Evolutionary conservation across 2,797 vertebrate genomes (phyloP).

Genomic region (Gymnodraco acuticeps): DNA sequence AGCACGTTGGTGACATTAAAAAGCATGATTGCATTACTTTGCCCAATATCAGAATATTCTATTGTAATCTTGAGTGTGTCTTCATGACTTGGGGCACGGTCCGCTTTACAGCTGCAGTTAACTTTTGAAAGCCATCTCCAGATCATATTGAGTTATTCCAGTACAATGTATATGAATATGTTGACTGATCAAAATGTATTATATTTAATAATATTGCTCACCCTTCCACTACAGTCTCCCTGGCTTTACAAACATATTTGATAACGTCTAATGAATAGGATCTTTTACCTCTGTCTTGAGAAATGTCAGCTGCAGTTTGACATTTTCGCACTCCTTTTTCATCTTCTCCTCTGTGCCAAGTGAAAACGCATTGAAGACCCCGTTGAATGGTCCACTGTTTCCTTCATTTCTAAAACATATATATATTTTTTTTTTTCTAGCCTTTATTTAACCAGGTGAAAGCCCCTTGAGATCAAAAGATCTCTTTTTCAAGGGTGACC

Average conservation of each 20-base stretch:
- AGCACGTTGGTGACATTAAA: no score
- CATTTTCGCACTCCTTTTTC: slow-evolving; percentile 18
- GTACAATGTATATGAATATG: no score
- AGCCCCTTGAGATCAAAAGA: no score
- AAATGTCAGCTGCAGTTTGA: slow-evolving; percentile 46
- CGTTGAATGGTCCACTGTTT: slow-evolving; percentile 28
- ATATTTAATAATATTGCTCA: neutral
- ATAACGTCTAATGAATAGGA: neutral
- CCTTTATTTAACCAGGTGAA: no score
- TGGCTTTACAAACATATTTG: neutral
- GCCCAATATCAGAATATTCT: no score
- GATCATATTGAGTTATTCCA: no score
- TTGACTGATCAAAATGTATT: no score
- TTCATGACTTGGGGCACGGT: neutral
- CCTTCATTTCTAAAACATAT: slow-evolving; percentile 59
- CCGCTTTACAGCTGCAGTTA: no score
- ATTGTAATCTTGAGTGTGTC: neutral
- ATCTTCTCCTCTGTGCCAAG: slow-evolving; percentile 33
- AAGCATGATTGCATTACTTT: no score
- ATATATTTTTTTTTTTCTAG: no score
- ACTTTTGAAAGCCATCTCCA: no score
- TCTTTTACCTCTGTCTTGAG: slow-evolving; percentile 57
- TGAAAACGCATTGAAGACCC: slow-evolving; percentile 33
- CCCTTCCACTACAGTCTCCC: neutral
- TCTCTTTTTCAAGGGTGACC: no score